Evolutionary conservation across 23 tunicate species (phyloP), one percentile per base, ranked within the genome.

Genomic region (Oikopleura albicans): DNA sequence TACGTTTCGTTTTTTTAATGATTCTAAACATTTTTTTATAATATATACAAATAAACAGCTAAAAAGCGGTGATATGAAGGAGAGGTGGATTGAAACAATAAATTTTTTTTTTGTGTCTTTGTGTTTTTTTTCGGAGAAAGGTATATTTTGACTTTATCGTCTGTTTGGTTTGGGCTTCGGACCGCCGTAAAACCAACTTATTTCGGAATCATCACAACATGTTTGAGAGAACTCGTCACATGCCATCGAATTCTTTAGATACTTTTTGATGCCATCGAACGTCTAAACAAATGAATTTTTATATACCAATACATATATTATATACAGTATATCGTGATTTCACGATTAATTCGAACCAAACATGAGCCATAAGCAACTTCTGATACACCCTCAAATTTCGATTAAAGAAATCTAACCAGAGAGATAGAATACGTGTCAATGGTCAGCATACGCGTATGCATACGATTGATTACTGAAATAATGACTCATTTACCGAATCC

Each of bases 231-330:
- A 94, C 75, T 90, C 95, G 4, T 90, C 95, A 0, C 89, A 66
- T 39, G 87, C 84, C 39, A 86, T 85, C 16, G 98, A 95, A n/a
- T 84, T 57, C 36, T 8, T 38, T 88, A 94, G 75, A 71, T 94
- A 94, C 33, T 89, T 71, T 40, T 86, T 88, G 85, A 94, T 94
- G 79, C 95, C 98, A 2, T 83, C 84, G 66, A 90, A 90, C 84
- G 88, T 88, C 0, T 85, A 49, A 49, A 49, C n/a, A n/a, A n/a
- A n/a, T n/a, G n/a, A n/a, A n/a, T n/a, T n/a, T n/a, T n/a, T n/a
- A n/a, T n/a, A n/a, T n/a, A n/a, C n/a, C n/a, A n/a, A n/a, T n/a
- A n/a, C n/a, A n/a, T n/a, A n/a, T n/a, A n/a, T n/a, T n/a, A n/a
- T n/a, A n/a, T n/a, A n/a, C 88, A 0, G 97, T 91, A 28, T 89